phyloP scores from a whole-genome alignment of 53 echinoderm and acorn worm species.

The Echinometra lucunter region DNA sequence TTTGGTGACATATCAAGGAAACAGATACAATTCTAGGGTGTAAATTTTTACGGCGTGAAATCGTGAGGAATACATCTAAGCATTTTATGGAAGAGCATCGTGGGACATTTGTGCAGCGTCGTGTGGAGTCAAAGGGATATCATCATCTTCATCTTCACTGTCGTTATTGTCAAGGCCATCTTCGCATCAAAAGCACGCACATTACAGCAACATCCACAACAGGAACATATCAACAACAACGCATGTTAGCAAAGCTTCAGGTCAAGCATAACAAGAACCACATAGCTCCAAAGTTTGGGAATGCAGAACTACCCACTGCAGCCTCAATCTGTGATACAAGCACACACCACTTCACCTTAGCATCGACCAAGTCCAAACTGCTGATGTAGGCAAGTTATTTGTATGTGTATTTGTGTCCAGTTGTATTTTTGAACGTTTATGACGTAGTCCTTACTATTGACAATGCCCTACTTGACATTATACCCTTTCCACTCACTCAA shows the following conservation, averaged over 20 bases:
- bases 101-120: slow-evolving; percentile 38
- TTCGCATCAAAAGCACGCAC: not conserved
- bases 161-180: not conserved
- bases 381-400: slow-evolving; percentile 43
- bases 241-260: not conserved
- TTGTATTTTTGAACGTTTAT: not conserved
- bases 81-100: not conserved
- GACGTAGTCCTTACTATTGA: slow-evolving; percentile 10
- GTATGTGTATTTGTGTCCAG: slow-evolving; percentile 43
- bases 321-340: not conserved
- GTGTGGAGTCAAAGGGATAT: not conserved
- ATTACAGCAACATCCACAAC: not conserved
- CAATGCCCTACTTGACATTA: not conserved
- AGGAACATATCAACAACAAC: not conserved
- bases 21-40: not conserved
- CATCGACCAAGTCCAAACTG: not conserved
- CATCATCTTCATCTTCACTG: not conserved
- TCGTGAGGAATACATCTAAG: not conserved
- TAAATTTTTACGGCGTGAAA: not conserved
- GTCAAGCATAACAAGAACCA: not conserved
- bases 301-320: not conserved
- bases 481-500: not conserved
- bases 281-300: too few species aligned
- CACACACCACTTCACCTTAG: not conserved
- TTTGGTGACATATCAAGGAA: not conserved